Evolutionary conservation across 2,113 vertebrate species (phyloP).

Genomic region (Hippoglossus stenolepis): DNA sequence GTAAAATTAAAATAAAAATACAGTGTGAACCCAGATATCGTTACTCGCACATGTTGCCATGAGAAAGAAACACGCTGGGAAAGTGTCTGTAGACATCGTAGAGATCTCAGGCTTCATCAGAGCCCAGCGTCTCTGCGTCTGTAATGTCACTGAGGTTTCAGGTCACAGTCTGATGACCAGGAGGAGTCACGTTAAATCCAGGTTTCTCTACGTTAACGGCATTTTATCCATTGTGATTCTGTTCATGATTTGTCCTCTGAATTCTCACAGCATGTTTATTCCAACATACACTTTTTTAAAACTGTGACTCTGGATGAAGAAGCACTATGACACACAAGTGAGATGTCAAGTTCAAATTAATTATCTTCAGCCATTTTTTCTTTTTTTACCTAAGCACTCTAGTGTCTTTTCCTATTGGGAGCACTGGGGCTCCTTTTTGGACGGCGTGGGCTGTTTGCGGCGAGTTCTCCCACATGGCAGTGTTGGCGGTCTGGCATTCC

Average conservation of each 20-base stretch:
- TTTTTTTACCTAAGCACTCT: slow-evolving; percentile 13
- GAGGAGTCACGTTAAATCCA: slow-evolving; percentile 22
- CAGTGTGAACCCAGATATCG: slow-evolving; percentile 27
- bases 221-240: not conserved
- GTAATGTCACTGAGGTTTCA: slow-evolving; percentile 27
- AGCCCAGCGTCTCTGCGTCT: slow-evolving; percentile 6
- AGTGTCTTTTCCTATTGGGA: slow-evolving; percentile 32
- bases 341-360: slow-evolving; percentile 17
- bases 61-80: slow-evolving; percentile 29
- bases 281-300: not conserved
- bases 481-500: slow-evolving; percentile 26
- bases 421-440: slow-evolving; percentile 25
- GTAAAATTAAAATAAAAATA: slow-evolving; percentile 32
- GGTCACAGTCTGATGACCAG: slow-evolving; percentile 9
- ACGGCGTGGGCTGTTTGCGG: not conserved
- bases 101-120: not conserved
- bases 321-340: not conserved
- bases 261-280: slow-evolving; percentile 4
- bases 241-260: slow-evolving; percentile 29
- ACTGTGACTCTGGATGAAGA: not conserved
- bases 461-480: slow-evolving; percentile 34
- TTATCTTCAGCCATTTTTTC: slow-evolving; percentile 25
- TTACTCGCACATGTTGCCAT: slow-evolving; percentile 20
- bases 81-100: not conserved
- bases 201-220: not conserved